phyloP scores from a whole-genome alignment of 2,888 invertebrate genomes.

The Thysanoteuthis rhombus region DNA sequence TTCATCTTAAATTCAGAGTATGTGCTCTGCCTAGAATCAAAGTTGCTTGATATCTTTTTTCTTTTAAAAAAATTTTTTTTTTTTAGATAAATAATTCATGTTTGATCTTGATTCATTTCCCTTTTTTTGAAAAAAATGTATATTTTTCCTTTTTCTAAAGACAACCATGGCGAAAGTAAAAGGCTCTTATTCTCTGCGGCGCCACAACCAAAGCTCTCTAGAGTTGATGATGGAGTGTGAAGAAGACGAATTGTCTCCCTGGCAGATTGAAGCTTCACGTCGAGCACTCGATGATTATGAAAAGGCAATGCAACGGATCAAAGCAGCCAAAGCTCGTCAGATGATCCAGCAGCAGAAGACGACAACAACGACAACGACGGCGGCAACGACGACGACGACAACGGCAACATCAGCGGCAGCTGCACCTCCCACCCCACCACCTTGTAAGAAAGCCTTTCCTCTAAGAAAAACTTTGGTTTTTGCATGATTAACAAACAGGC shows the following conservation, averaged over 20 bases:
- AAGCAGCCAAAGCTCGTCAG: constrained; percentile 43
- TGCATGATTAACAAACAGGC: too few species aligned
- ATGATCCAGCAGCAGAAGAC: constrained; percentile 35
- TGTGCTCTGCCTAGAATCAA: too few species aligned
- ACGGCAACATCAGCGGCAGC: too few species aligned
- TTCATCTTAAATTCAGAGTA: too few species aligned
- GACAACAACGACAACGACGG: too few species aligned
- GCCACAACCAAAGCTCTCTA: constrained; percentile 31
- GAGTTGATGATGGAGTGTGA: constrained; percentile 74
- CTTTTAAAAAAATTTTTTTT: too few species aligned
- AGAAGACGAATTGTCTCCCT: constrained; percentile 78
- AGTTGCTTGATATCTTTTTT: too few species aligned
- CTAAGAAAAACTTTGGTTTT: neutral
- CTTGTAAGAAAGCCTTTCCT: constrained; percentile 17
- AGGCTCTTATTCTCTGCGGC: constrained; percentile 25
- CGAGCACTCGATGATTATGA: constrained; percentile 76
- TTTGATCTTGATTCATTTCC: too few species aligned
- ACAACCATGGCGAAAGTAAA: neutral
- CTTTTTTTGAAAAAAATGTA: too few species aligned
- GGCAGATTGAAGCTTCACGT: constrained; percentile 75
- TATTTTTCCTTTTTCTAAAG: neutral
- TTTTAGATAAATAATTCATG: too few species aligned
- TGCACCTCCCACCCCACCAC: constrained; percentile 32
- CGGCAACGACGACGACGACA: too few species aligned
- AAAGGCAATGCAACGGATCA: constrained; percentile 41